phyloP scores from a whole-genome alignment of 35 echinoderm and acorn worm genomes.

The Acanthaster planci region DNA sequence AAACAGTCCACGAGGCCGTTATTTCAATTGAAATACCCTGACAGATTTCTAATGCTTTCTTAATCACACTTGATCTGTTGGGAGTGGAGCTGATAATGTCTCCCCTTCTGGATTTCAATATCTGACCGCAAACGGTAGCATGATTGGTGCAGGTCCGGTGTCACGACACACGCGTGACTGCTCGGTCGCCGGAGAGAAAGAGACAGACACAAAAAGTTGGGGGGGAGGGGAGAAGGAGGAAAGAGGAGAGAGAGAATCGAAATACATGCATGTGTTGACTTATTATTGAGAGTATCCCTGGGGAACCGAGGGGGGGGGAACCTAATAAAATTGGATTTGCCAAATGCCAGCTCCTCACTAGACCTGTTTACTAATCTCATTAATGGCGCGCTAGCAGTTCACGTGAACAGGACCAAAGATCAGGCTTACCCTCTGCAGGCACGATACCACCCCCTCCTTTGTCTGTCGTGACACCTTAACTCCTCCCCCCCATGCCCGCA shows the following conservation, averaged over 20 bases:
- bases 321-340: slow-evolving; percentile 25
- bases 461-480: too few species aligned
- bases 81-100: not conserved
- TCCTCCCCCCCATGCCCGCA: too few species aligned
- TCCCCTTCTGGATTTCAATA: not conserved
- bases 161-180: slow-evolving; percentile 32
- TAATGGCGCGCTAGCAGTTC: not conserved
- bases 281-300: slow-evolving; percentile 10
- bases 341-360: slow-evolving; percentile 13
- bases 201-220: too few species aligned
- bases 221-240: too few species aligned
- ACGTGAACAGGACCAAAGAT: not conserved
- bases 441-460: not conserved
- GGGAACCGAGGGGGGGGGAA: not conserved
- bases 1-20: too few species aligned
- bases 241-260: not conserved
- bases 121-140: not conserved
- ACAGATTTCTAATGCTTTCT: too few species aligned
- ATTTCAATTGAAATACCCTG: too few species aligned
- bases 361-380: slow-evolving; percentile 11
- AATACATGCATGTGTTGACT: slow-evolving; percentile 4
- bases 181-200: not conserved
- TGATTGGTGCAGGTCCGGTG: not conserved
- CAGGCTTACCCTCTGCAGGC: not conserved
- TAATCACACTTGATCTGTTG: too few species aligned